Percentiles rank a stretch among this genome's conserved stretches.
Evolutionary conservation across 2,888 invertebrate genomes (phyloP).

Genomic region (Dryocosmus kuriphilus): DNA sequence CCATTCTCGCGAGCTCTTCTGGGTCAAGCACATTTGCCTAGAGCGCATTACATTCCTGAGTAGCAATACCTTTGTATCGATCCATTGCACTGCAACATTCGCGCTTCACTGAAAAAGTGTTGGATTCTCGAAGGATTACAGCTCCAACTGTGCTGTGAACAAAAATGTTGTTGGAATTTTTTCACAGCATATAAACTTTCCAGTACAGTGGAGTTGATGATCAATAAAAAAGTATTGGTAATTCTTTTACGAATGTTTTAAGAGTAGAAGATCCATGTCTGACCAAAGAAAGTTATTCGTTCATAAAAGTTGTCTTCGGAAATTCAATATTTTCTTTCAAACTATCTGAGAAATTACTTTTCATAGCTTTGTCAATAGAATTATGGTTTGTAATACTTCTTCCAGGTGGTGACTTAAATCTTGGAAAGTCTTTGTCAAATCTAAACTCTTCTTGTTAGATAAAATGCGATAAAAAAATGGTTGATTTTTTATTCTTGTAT

Average conservation of each 20-base stretch:
- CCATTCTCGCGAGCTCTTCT: constrained; percentile 56
- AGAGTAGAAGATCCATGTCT: constrained; percentile 9
- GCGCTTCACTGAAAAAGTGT: constrained; percentile 38
- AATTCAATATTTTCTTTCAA: not conserved
- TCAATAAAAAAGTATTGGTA: constrained; percentile 30
- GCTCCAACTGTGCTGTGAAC: constrained; percentile 20
- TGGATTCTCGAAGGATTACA: constrained; percentile 36
- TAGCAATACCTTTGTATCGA: constrained; percentile 65
- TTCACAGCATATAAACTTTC: constrained; percentile 26
- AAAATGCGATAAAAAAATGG: too few relatives aligned
- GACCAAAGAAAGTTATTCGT: not conserved
- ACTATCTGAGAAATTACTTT: not conserved
- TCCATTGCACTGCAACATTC: constrained; percentile 49
- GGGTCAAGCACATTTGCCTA: constrained; percentile 62
- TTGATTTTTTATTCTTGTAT: too few relatives aligned
- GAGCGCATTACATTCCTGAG: constrained; percentile 65
- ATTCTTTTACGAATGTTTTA: constrained; percentile 23
- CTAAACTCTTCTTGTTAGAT: too few relatives aligned
- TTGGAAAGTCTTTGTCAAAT: too few relatives aligned
- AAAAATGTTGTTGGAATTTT: constrained; percentile 37
- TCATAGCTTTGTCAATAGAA: not conserved
- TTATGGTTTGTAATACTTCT: too few relatives aligned
- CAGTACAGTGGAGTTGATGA: constrained; percentile 1
- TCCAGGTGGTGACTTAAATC: too few relatives aligned
- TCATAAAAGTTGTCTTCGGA: not conserved